Base-by-base conservation (phyloP, 2,113 vertebrate species). In the Scophthalmus maximus region DNA sequence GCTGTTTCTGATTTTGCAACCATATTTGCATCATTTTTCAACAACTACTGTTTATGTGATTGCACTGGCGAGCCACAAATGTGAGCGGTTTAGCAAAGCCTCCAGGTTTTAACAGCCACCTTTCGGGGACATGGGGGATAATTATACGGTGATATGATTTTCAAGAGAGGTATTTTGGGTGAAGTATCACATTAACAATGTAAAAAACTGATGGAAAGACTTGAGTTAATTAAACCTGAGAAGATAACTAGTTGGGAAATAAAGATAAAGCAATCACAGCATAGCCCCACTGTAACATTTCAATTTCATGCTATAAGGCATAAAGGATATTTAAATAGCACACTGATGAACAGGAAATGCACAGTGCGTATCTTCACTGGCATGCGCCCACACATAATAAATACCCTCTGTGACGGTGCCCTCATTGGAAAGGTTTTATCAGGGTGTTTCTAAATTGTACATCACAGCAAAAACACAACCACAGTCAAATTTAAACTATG, bases 131-230 rank as follows among this genome's bases (percentile, higher is more conserved):
- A 17, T 3, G 42, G 14, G n/a, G 20, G 20, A 25, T 25, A 18
- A 59, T 23, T 27, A 15, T 26, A 27, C 47, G 32, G 30, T 23
- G 3, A 20, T 25, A n/a, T 58, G 32, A 30, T 18, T 5, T 7
- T 50, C 30, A 27, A 25, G 44, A 62, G n/a, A 34, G 4, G 44
- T 1, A 11, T 4, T 61, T 18, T 29, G 8, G 17, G 10, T 29
- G 20, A 4, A 17, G 25, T 29, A 55, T 47, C 15, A 26, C 25
- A 14, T 30, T 53, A 60, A 69, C 8, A 4, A 27, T 67, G n/a
- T n/a, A 15, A 56, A 68, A 64, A 30, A 59, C 51, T 23, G 49
- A 47, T 38, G 59, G 25, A 50, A 56, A 65, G 65, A 73, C 22
- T 68, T 65, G 49, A 6, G 29, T 15, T n/a, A 47, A 14, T n/a